These are phyloP conservation scores for Geophilus truncorum DNA, from an alignment of 2,888 invertebrate species.

Conservation along the genomic window DNA sequence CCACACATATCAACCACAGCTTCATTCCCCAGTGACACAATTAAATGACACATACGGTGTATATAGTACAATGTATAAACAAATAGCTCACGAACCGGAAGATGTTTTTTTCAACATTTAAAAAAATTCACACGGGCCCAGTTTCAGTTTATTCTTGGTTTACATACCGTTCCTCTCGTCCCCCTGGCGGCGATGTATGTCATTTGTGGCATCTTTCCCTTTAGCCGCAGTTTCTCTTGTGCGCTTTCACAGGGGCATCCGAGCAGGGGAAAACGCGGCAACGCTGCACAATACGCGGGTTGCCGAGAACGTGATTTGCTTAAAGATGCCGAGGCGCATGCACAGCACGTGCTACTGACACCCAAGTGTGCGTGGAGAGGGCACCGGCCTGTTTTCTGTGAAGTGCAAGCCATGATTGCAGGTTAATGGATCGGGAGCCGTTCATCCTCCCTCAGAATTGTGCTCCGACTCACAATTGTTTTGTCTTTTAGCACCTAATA, in stretches of 20 bases:
- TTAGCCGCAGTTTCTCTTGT: not conserved
- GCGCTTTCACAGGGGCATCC: not conserved
- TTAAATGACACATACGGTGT: not conserved
- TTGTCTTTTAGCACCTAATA: not conserved
- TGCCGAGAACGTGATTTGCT: slow-evolving; percentile 25
- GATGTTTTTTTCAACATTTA: not conserved
- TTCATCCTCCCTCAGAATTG: not conserved
- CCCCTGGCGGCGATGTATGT: not conserved
- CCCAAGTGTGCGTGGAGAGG: slow-evolving; percentile 28
- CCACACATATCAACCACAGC: not conserved
- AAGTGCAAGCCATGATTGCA: slow-evolving; percentile 22
- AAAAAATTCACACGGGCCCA: not conserved
- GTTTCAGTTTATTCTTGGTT: slow-evolving; percentile 5
- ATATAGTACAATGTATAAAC: not conserved
- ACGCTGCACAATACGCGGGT: slow-evolving; percentile 10
- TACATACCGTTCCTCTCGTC: not conserved
- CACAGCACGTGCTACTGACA: slow-evolving; percentile 28
- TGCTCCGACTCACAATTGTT: not conserved
- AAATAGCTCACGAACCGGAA: not conserved
- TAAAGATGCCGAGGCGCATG: not conserved
- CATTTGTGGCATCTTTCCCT: slow-evolving; percentile 4
- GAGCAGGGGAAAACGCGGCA: not conserved
- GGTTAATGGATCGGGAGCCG: slow-evolving; percentile 28
- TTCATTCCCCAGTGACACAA: not conserved
- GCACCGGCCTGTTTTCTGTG: slow-evolving; percentile 22